phyloP scores from a whole-genome alignment of 2,797 vertebrate genomes.

The Alcedo atthis region DNA sequence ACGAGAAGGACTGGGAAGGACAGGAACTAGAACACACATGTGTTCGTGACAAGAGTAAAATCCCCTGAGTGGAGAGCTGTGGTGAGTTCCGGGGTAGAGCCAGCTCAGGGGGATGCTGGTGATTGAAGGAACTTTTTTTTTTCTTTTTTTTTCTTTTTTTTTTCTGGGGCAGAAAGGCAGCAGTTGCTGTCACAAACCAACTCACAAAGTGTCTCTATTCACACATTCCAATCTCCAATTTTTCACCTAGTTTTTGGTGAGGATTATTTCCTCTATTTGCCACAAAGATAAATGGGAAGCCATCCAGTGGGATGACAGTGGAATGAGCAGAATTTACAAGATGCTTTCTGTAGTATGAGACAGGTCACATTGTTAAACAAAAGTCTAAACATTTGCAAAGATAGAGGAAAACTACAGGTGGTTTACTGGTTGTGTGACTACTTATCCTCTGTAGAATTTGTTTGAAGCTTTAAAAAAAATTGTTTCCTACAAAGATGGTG shows the following conservation, averaged over 20 bases:
- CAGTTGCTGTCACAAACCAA: background rate
- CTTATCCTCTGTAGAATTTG: background rate
- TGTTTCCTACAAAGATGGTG: slow-evolving; percentile 23
- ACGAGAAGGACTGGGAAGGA: background rate
- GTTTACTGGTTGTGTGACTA: background rate
- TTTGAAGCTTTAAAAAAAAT: background rate
- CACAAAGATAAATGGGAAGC: background rate
- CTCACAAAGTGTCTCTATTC: background rate
- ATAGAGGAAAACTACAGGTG: background rate
- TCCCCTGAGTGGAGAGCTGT: background rate
- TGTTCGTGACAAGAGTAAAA: background rate
- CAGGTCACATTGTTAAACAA: background rate
- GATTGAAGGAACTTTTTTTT: background rate
- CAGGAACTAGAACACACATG: background rate
- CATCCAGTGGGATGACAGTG: too few relatives aligned
- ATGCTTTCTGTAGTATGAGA: background rate
- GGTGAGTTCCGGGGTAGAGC: background rate
- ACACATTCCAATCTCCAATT: background rate
- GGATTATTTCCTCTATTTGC: background rate
- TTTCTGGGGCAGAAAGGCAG: background rate
- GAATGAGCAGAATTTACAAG: background rate
- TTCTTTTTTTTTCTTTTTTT: background rate
- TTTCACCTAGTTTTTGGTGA: background rate
- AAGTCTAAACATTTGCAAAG: background rate
- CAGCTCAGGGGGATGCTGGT: fast-evolving